Evolutionary conservation across 2,113 vertebrate species (phyloP), one percentile per base, ranked within the genome.

Genomic region (Tretioscincus oriximinensis): DNA sequence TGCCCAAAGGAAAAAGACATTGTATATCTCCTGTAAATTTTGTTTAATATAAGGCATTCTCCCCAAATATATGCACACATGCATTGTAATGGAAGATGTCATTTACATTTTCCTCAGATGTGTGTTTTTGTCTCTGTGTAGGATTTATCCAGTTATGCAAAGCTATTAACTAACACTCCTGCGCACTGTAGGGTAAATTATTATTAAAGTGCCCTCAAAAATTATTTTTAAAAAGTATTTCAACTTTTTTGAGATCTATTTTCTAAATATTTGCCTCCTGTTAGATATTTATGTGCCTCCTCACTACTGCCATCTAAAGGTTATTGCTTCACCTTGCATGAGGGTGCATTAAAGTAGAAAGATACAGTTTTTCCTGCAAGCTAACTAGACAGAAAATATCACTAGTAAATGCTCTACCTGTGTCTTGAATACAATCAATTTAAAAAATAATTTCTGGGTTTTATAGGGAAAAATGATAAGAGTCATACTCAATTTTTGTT

Each of bases 301-400:
- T 47, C 6, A 14, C 4, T 69, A 21, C 16, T 86, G 80, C 58
- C 72, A 77, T 78, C 84, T 86, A 67, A 64, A 85, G 41, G 63
- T 29, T 63, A 60, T 51, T 86, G 45, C n/a, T 29, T 73, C 29
- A 65, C 75, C 67, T 1, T 28, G 35, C n/a, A 70, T 72, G 29
- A 8, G 24, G 76, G 49, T 69, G n/a, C 10, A 3, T 61, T n/a
- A 11, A 47, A 65, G 29, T 6, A 21, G n/a, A 4, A 20, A 9
- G 67, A 18, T n/a, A 9, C 35, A 14, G 51, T 76, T 78, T 86
- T 28, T 41, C 35, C 9, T 12, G 29, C 14, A 78, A n/a, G 16
- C 24, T 63, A 81, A 66, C n/a, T 26, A 81, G 51, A 26, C 16
- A 72, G 64, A 29, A 58, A 58, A 58, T 5, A 51, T 45, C 31